Base-by-base conservation (phyloP, 1,140 invertebrate species). In the Piezodorus guildinii region DNA sequence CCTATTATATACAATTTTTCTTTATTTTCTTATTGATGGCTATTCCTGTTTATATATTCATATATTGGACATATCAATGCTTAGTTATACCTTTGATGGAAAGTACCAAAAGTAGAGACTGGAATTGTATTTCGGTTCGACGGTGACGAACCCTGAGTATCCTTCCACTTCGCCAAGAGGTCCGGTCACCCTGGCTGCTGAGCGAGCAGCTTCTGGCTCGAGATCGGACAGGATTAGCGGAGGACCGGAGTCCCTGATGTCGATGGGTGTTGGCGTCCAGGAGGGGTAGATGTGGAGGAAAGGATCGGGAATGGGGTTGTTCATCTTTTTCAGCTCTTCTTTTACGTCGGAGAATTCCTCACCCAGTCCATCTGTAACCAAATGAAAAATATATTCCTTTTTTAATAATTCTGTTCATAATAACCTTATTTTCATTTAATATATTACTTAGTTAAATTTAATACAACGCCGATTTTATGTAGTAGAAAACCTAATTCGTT, bases 21-120 rank as follows among this genome's bases (percentile, higher is more conserved):
- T n/a, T n/a, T n/a, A n/a, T n/a, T n/a, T n/a, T n/a, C n/a, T n/a
- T n/a, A n/a, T n/a, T n/a, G n/a, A n/a, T n/a, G n/a, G n/a, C n/a
- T n/a, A n/a, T n/a, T n/a, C n/a, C n/a, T n/a, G n/a, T n/a, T n/a
- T n/a, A n/a, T n/a, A n/a, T n/a, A 30, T 30, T 8, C 3, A 30
- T 30, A 30, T 30, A 30, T 30, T 30, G 27, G 3, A 30, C 8
- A 30, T 30, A 8, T 3, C 27, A 30, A 4, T 30, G 27, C 27
- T 30, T 30, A 30, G 27, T 30, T n/a, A 10, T 25, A 56, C 39
- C 19, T 80, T 74, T 1, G 84, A 77, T 23, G 85, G 84, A 69
- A 89, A 88, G 72, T 83, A 89, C 86, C 86, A 89, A 73, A 90
- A 88, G 72, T 86, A 90, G 64, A 85, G 72, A 73, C 88, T 87